phyloP scores from a whole-genome alignment of 1,140 invertebrate species.

The Caenorhabditis inopinata region DNA sequence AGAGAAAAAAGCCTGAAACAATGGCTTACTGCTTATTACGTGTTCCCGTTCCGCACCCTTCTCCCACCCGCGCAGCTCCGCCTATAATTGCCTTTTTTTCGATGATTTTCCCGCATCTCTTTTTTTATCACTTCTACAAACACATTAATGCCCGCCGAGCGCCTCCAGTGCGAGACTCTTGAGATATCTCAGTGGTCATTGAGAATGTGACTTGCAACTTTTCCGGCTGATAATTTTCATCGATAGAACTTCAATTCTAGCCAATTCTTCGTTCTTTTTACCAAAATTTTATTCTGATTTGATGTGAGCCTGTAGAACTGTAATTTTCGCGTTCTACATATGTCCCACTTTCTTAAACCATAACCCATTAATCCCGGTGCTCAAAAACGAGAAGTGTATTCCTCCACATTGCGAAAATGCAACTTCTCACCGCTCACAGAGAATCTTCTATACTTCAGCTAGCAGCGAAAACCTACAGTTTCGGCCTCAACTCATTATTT shows the following conservation, averaged over 20 bases:
- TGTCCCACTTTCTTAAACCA: background rate
- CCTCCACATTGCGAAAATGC: no score
- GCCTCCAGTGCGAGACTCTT: background rate
- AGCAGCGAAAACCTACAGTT: no score
- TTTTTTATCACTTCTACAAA: slow-evolving; percentile 30
- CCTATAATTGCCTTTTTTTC: background rate
- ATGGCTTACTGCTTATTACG: slow-evolving; percentile 28
- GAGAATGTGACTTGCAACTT: slow-evolving; percentile 2
- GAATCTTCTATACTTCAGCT: no score
- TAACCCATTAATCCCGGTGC: background rate
- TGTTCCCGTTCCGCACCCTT: background rate
- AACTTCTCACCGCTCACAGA: no score
- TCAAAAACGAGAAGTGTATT: background rate
- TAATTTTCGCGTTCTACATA: no score
- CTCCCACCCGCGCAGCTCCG: background rate
- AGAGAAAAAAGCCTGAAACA: background rate
- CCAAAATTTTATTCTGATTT: no score
- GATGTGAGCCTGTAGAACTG: no score
- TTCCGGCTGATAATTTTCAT: background rate
- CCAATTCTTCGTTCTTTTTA: no score
- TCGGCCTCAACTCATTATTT: no score
- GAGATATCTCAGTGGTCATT: slow-evolving; percentile 14
- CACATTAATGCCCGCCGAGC: slow-evolving; percentile 6
- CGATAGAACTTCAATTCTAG: no score
- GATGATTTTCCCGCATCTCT: background rate